Conservation (phyloP, 2,113 vertebrate genomes). For the Cyanistes caeruleus region DNA sequence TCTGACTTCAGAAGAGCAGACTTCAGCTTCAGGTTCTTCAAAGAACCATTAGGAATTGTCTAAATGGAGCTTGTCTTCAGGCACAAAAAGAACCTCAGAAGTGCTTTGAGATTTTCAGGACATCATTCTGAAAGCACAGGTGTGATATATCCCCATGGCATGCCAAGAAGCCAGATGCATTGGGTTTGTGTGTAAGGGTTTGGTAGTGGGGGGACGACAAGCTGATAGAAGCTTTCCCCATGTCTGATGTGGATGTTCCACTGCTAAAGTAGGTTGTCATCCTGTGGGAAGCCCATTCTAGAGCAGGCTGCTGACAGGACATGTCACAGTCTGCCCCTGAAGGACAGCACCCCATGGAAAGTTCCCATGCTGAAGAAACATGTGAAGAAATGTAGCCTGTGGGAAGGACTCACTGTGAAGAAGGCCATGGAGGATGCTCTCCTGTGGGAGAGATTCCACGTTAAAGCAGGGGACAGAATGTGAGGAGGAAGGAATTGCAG, state of each 20-base stretch:
- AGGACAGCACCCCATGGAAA: neutral
- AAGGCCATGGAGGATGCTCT: neutral
- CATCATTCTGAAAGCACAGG: neutral
- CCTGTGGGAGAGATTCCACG: rapidly evolving
- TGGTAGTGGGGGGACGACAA: neutral
- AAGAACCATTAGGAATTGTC: neutral
- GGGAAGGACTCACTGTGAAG: neutral
- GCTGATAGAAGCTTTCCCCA: neutral
- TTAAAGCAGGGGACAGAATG: neutral
- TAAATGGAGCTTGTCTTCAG: neutral
- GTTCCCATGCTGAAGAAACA: neutral
- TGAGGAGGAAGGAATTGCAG: neutral
- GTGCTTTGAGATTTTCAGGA: neutral
- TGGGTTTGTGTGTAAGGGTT: neutral
- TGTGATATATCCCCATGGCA: neutral
- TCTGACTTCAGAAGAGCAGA: neutral
- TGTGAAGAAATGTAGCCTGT: neutral
- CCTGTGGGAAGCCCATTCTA: rapidly evolving
- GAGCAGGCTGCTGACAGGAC: neutral
- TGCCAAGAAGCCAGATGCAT: neutral
- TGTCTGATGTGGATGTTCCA: rapidly evolving
- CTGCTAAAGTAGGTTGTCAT: neutral
- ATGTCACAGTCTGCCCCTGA: neutral
- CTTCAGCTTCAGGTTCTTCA: neutral
- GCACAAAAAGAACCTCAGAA: neutral